Evolutionary conservation across 1,140 invertebrate species (phyloP).

Genomic region (Mactra quadrangularis): DNA sequence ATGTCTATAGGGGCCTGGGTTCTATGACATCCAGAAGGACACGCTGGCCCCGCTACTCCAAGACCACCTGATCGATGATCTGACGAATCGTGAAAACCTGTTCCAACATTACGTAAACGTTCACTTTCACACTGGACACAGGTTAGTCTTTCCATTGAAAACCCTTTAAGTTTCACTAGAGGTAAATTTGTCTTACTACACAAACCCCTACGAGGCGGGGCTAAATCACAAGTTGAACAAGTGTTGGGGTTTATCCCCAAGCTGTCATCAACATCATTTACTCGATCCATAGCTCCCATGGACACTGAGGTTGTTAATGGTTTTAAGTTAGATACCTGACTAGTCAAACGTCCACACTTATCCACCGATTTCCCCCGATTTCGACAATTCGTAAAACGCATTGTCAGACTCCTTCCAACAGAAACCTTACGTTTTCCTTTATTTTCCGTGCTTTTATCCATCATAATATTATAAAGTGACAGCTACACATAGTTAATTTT

Average conservation of each 20-base stretch:
- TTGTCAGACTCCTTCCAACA: slow-evolving; percentile 49
- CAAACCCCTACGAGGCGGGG: background rate
- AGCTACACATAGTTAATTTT: too few relatives aligned
- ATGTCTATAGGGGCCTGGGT: background rate
- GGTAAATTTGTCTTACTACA: slow-evolving; percentile 9
- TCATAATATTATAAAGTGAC: background rate
- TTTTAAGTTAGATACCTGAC: slow-evolving; percentile 8
- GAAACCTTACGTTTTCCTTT: slow-evolving; percentile 46
- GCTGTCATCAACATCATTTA: background rate
- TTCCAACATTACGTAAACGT: slow-evolving; percentile 7
- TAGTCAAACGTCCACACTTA: slow-evolving; percentile 38
- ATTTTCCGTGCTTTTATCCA: slow-evolving; percentile 13
- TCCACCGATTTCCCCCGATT: slow-evolving; percentile 50
- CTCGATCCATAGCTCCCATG: slow-evolving; percentile 37
- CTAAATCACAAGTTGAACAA: background rate
- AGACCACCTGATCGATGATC: background rate
- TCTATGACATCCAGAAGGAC: background rate
- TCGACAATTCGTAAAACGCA: slow-evolving; percentile 53
- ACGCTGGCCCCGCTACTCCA: background rate
- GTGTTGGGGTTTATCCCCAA: background rate
- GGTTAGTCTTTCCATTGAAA: slow-evolving; percentile 27
- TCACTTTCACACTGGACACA: slow-evolving; percentile 37
- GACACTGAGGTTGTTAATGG: slow-evolving; percentile 43
- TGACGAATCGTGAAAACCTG: background rate
- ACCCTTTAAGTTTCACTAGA: slow-evolving; percentile 2